Base-by-base conservation (phyloP, 1,140 invertebrate species). In the Ceratosolen solmsi region DNA sequence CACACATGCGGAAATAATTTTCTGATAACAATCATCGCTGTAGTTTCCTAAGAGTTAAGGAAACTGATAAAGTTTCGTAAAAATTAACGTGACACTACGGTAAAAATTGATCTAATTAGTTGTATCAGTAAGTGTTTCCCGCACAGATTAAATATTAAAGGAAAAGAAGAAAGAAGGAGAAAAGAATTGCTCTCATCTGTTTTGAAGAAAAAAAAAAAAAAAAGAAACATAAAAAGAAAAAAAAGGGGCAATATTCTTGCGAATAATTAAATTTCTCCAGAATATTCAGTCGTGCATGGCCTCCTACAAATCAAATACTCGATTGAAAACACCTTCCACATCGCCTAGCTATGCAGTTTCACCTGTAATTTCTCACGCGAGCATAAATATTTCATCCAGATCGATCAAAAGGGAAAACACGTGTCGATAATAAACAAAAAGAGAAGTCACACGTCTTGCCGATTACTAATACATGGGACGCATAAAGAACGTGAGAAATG, bases 391-490 rank as follows among this genome's bases (percentile, higher is more conserved):
- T 11, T 9, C 17, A 38, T 58, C 30, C 58, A 75, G 22, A 75
- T 41, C 73, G n/a, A 75, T 60, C 73, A 75, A 75, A 75, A 58
- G 36, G 73, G 51, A 75, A 75, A 75, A 56, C 33, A 33, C 33
- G 33, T 11, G 33, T 27, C 51, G 36, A 75, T 54, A 73, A 22
- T 54, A 33, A 56, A 54, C 0, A 33, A 36, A 73, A 75, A 75
- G 2, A 58, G 22, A 56, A 56, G 70, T 4, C 4, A 8, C 15
- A 13, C 38, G 70, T 72, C 41, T 30, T 72, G 38, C n/a, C 41
- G 25, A 72, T 72, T n/a, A 72, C 41, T 51, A 72, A 72, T 30
- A 17, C 13, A 72, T 5, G 22, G 1, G 15, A 13, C 25, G 15
- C 9, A 0, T 22, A 41, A 1, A 20, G 30, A 75, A 17, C 36